Conservation (phyloP, 2,797 vertebrate species). For the Hozukius guyotensis region DNA sequence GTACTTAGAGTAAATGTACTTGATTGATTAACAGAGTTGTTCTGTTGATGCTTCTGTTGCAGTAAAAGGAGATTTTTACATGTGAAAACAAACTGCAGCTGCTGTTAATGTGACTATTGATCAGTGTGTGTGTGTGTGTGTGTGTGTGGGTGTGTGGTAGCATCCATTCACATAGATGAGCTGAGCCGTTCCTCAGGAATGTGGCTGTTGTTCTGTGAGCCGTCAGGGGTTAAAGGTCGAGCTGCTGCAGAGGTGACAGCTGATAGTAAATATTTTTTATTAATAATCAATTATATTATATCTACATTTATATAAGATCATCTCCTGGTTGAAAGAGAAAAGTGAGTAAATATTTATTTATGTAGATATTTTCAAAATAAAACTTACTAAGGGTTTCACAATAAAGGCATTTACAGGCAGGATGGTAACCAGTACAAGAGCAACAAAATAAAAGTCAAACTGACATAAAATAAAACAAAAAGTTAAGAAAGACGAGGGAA, state of each 20-base stretch:
- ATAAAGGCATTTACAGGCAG: neutral
- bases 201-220: conserved; percentile 21
- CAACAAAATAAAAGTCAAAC: neutral
- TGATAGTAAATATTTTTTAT: neutral
- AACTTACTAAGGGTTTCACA: neutral
- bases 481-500: neutral
- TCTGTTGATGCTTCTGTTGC: neutral
- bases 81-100: conserved; percentile 17
- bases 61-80: conserved; percentile 1
- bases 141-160: neutral
- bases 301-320: neutral
- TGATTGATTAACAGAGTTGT: too few species aligned
- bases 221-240: conserved; percentile 31
- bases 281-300: neutral
- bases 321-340: neutral
- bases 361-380: neutral
- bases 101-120: neutral
- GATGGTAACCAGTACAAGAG: neutral
- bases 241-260: conserved; percentile 7
- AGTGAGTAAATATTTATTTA: neutral
- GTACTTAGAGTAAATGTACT: too few species aligned
- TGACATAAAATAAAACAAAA: neutral
- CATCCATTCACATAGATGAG: conserved; percentile 20
- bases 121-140: conserved; percentile 11
- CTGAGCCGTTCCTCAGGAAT: conserved; percentile 44